Base-by-base conservation (phyloP, 1,140 invertebrate species). In the Pogonus chalceus region DNA sequence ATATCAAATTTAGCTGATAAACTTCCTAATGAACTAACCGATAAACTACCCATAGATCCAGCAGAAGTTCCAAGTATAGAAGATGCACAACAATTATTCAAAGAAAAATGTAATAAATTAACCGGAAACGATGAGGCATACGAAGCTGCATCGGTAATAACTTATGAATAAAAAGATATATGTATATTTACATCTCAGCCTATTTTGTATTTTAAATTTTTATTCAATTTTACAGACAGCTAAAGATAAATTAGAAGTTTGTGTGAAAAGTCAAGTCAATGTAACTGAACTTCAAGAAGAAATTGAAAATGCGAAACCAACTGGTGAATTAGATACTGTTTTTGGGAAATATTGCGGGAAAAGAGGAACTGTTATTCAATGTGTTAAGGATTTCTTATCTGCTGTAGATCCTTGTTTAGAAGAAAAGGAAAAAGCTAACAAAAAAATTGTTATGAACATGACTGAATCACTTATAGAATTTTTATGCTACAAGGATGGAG, bases 401-500 rank as follows among this genome's bases (percentile, higher is more conserved):
- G 68, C 76, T 0, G 39, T 82, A 1, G 76, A 82, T 55, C 75
- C 75, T 0, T 90, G 88, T 57, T 70, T 90, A 12, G 76, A 76
- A 0, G 58, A 67, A 1, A 68, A 77, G 18, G 85, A 90, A 65
- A 69, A 67, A 14, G 71, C 73, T 7, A 79, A 73, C 39, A 70
- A 78, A 4, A 73, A 77, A 37, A 77, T 79, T 1, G 65, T 85
- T 1, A 63, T 78, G 49, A 83, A 84, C 53, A 76, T 88, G 12
- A 79, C 81, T 0, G 74, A 82, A 3, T 79, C 82, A 7, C 60
- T 89, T 0, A 61, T 83, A 0, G 75, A 80, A 24, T 90, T 90
- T 60, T 72, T 83, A 18, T 90, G 88, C 62, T 79, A 73, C 49
- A 87, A 85, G 56, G 85, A 88, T 58, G 88, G 88, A 2, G 86